Evolutionary conservation across 2,888 invertebrate species (phyloP).

Genomic region (Phyto melanocephala): DNA sequence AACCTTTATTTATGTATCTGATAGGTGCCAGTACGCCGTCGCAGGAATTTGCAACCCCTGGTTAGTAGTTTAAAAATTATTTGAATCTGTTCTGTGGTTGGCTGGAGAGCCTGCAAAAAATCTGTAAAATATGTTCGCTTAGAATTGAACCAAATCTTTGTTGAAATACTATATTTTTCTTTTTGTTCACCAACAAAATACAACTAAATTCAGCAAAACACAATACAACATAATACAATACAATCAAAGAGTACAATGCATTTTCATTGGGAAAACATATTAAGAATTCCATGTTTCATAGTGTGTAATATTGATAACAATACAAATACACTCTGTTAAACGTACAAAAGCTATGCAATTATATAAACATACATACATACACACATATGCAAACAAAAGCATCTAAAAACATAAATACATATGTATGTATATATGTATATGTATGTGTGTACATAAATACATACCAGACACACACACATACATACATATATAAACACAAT

Average conservation of each 20-base stretch:
- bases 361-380: slow-evolving; percentile 2
- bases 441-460: background rate
- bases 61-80: slow-evolving; percentile 52
- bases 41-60: slow-evolving; percentile 67
- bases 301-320: slow-evolving; percentile 61
- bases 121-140: slow-evolving; percentile 63
- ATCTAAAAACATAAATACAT: no score
- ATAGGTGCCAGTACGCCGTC: slow-evolving; percentile 66
- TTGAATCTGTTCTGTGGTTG: slow-evolving; percentile 72
- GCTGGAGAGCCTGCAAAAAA: slow-evolving; percentile 74
- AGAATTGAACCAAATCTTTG: slow-evolving; percentile 65
- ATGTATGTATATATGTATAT: background rate
- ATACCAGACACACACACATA: background rate
- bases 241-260: slow-evolving; percentile 59
- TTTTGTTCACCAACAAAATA: slow-evolving; percentile 47
- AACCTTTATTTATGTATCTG: slow-evolving; percentile 57
- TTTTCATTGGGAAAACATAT: slow-evolving; percentile 57
- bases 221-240: slow-evolving; percentile 42
- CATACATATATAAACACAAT: no score
- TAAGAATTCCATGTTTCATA: slow-evolving; percentile 61
- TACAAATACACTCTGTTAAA: slow-evolving; percentile 21
- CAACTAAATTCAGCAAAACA: slow-evolving; percentile 48
- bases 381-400: background rate
- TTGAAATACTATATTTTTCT: slow-evolving; percentile 31
- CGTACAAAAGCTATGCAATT: no score